Base-by-base conservation (phyloP, 2,797 vertebrate species). In the Sebastes iracundus region DNA sequence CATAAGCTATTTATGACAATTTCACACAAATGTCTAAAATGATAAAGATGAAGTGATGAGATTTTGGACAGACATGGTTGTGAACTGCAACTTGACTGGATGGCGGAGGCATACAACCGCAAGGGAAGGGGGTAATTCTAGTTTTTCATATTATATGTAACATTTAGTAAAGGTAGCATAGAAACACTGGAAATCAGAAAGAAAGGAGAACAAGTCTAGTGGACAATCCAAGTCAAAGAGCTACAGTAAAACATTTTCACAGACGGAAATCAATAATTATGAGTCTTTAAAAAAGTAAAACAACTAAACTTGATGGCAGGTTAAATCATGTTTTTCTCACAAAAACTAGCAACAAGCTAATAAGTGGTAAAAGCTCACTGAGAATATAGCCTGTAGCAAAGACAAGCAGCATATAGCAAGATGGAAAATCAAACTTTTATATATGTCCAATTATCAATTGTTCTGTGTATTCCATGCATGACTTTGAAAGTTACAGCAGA, bases 401-500 rank as follows among this genome's bases (percentile, higher is more conserved):
- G 55, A 56, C 23, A 25, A 77, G 53, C 30, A 23, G 38, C 3
- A 20, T 28, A 30, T 68, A 22, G 20, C 2, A 35, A 35, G 42
- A 65, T 63, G 4, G 3, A 61, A 73, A 30, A 27, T 55, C 23
- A 7, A 62, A 56, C 18, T 14, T 28, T 68, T 56, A n/a, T 7
- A 69, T 20, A 16, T 69, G 22, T 55, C 14, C 11, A 79, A 49
- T 38, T 53, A 32, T 42, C 7, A 75, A 14, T 58, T 60, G n/a
- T 59, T 66, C 7, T 53, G 10, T 7, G n/a, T 75, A 61, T 61
- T 59, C 25, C 8, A 64, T 52, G 18, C 20, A 62, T 79, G 35
- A 80, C 49, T 63, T 38, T 66, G 22, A 78, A 73, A 61, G 62
- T 60, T 78, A 28, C 58, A 73, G 58, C 2, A 6, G 22, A 32